Base-by-base conservation (phyloP, 2,797 vertebrate genomes). In the Mycteria americana region DNA sequence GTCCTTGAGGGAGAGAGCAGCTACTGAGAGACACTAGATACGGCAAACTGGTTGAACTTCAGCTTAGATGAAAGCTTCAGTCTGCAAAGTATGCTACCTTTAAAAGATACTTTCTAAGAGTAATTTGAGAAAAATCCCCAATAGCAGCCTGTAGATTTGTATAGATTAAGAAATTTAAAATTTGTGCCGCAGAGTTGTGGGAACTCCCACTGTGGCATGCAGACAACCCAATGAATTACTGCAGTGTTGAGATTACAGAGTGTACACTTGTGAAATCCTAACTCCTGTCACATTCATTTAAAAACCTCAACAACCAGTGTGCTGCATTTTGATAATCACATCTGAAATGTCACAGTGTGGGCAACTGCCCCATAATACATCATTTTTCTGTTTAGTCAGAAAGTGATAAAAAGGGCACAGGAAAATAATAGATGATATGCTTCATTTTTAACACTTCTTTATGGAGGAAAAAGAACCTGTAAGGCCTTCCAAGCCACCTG, bases 321-420 rank as follows among this genome's bases (percentile, higher is more conserved):
- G 73, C 78, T 95, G 64, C 85, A 86, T 93, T 89, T 93, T 90
- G 89, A 89, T 84, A 95, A 88, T 91, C 91, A 73, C 65, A 95
- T 93, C 87, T 83, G 92, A 98, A 97, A 97, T 96, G 96, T 87
- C 97, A 97, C 75, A 74, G 79, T 94, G 50, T 46, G 84, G 88
- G 59, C 69, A 92, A 83, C 92, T 97, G 95, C 88, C 89, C 90
- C 83, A 76, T 57, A 92, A 97, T 97, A 74, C 28, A 97, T 97
- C 97, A 97, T 72, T 97, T 92, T 89, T 97, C 90, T 97, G 79
- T 96, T 97, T 95, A 95, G 96, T 93, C 92, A 95, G 93, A 97
- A 97, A 96, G 87, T 88, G 94, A 96, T 97, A 95, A 97, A 97
- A 94, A 96, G 76, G 64, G 33, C 15, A 19, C 67, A 57, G 81